Evolutionary conservation across 2,888 invertebrate species (phyloP).

Genomic region (Sympetrum striolatum): DNA sequence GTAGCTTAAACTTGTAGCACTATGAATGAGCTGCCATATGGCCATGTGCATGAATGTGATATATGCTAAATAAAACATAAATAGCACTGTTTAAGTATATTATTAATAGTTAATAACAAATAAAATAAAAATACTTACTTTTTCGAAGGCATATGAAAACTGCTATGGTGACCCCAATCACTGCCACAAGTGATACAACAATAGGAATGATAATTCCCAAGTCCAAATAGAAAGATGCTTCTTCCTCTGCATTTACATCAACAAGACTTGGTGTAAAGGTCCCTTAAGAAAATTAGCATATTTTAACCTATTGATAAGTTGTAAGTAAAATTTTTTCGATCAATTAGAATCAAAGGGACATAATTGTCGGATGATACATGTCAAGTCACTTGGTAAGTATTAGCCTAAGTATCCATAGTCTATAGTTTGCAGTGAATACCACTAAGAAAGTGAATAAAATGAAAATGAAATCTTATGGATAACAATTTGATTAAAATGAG

Average conservation of each 20-base stretch:
- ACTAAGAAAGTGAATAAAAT: too few relatives aligned
- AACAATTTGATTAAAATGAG: too few relatives aligned
- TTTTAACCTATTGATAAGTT: not conserved
- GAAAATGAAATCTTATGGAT: too few relatives aligned
- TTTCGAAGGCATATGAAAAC: slow-evolving; percentile 54
- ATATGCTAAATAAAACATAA: not conserved
- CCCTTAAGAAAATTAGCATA: slow-evolving; percentile 49
- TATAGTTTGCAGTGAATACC: too few relatives aligned
- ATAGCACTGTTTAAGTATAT: not conserved
- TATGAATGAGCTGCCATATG: too few relatives aligned
- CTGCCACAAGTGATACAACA: slow-evolving; percentile 52
- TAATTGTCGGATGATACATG: too few relatives aligned
- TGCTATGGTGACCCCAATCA: slow-evolving; percentile 52
- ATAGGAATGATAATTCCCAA: slow-evolving; percentile 54
- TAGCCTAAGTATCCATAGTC: too few relatives aligned
- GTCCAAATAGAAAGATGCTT: slow-evolving; percentile 53
- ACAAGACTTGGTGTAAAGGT: slow-evolving; percentile 52
- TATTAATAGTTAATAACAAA: not conserved
- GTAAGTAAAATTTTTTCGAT: too few relatives aligned
- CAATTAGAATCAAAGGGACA: too few relatives aligned
- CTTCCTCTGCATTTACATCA: slow-evolving; percentile 50
- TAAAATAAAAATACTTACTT: slow-evolving; percentile 51
- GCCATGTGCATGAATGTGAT: too few relatives aligned
- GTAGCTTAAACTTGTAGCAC: too few relatives aligned
- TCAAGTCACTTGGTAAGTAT: too few relatives aligned